Conservation (phyloP, 2,113 vertebrate species). For the Oxyruncus cristatus region DNA sequence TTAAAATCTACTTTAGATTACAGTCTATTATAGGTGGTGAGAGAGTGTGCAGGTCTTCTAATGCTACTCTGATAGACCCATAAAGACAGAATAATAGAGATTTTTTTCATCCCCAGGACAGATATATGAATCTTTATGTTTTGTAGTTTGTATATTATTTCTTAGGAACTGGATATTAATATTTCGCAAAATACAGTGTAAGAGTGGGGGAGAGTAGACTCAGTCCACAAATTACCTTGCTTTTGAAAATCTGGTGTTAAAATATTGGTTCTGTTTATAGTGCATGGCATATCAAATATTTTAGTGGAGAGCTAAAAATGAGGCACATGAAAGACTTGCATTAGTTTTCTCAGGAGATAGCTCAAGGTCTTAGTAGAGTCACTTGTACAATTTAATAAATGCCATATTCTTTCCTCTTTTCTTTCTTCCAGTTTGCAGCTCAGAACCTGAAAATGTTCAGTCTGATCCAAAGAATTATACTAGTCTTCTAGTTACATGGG, state of each 20-base stretch:
- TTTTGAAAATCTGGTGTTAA: neutral
- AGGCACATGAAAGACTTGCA: neutral
- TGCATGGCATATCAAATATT: neutral
- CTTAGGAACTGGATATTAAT: neutral
- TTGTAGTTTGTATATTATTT: neutral
- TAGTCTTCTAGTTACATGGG: conserved; percentile 93
- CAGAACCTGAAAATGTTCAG: conserved; percentile 92
- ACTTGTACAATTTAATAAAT: conserved; percentile 23
- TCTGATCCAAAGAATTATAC: conserved; percentile 87
- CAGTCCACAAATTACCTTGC: neutral
- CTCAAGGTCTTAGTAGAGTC: neutral
- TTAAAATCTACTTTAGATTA: neutral
- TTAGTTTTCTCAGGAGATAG: neutral
- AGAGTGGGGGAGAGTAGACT: neutral
- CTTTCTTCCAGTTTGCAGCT: conserved; percentile 87
- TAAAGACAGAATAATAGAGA: neutral
- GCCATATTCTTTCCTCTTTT: neutral
- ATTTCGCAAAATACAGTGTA: neutral
- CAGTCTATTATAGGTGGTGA: neutral
- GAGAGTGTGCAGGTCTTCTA: neutral
- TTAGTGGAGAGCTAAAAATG: neutral
- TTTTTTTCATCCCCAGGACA: neutral
- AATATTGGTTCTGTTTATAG: neutral
- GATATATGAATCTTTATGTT: neutral
- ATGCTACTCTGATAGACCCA: neutral